These are phyloP conservation scores for Eleginops maclovinus DNA, from an alignment of 2,113 vertebrate species.

Conservation along the genomic window DNA sequence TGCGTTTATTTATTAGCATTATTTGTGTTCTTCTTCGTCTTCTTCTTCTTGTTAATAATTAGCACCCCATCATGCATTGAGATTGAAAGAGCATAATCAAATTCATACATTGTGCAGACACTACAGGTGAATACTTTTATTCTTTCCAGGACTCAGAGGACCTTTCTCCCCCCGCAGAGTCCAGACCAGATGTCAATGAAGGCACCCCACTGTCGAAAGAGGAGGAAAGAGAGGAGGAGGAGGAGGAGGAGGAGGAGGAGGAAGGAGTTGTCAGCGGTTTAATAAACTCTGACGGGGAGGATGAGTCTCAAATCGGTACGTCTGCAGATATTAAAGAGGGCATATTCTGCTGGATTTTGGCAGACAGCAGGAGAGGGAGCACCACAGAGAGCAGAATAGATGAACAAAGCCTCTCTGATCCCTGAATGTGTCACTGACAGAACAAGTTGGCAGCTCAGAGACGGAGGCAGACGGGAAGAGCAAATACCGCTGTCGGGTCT, in stretches of 20 bases:
- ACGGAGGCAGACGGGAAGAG: neutral
- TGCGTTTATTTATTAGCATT: no score
- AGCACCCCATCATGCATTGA: no score
- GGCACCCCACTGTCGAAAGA: accelerated
- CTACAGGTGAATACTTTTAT: no score
- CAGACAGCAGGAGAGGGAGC: no score
- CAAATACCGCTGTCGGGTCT: slow-evolving; percentile 58
- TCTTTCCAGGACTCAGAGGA: slow-evolving; percentile 11
- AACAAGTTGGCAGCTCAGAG: neutral
- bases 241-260: neutral
- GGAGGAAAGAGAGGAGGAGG: neutral
- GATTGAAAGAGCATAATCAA: no score
- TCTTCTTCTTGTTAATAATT: no score
- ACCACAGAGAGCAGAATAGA: no score
- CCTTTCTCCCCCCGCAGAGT: accelerated
- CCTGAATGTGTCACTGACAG: neutral
- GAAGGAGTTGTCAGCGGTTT: slow-evolving; percentile 45
- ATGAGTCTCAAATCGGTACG: slow-evolving; percentile 44
- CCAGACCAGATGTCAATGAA: slow-evolving; percentile 23
- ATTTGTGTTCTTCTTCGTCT: no score
- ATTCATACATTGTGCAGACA: no score
- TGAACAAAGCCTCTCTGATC: neutral
- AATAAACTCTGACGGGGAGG: slow-evolving; percentile 74
- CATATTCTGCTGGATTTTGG: no score
- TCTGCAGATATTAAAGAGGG: neutral